Percentiles rank a stretch among this genome's conserved stretches.
phyloP scores from a whole-genome alignment of 2,888 invertebrate species.

The Strigamia crassipes region DNA sequence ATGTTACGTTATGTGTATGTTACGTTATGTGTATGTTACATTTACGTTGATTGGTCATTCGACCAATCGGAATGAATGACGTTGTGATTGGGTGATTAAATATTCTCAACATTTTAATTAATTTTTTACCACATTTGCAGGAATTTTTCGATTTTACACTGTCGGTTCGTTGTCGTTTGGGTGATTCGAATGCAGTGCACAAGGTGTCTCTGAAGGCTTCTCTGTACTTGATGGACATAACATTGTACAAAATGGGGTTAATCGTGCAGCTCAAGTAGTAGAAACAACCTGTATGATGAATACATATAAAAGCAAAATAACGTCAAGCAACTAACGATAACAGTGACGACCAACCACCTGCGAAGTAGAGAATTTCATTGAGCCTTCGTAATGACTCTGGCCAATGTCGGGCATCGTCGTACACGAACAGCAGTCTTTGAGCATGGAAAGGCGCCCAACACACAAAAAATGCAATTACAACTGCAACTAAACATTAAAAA shows the following conservation, averaged over 20 bases:
- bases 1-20: too few relatives aligned
- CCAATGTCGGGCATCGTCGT: slow-evolving; percentile 60
- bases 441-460: slow-evolving; percentile 97
- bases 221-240: slow-evolving; percentile 78
- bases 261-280: slow-evolving; percentile 83
- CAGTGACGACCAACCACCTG: slow-evolving; percentile 45
- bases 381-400: slow-evolving; percentile 46
- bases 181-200: slow-evolving; percentile 57
- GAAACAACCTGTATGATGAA: slow-evolving; percentile 72
- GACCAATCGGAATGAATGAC: too few relatives aligned
- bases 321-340: background rate
- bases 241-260: slow-evolving; percentile 84
- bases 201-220: slow-evolving; percentile 76
- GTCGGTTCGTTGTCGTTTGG: background rate
- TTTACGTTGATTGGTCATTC: too few relatives aligned
- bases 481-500: slow-evolving; percentile 72
- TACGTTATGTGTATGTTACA: too few relatives aligned
- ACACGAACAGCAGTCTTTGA: slow-evolving; percentile 82
- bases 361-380: slow-evolving; percentile 50
- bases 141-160: background rate
- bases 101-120: too few relatives aligned
- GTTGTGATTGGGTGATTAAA: too few relatives aligned
- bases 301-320: background rate
- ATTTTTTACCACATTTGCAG: background rate
- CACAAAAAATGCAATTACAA: slow-evolving; percentile 89